A percentile compares a stretch with the other conserved stretches of the same genome.
Conservation (phyloP, 2,797 vertebrate genomes). For the Cossypha caffra region DNA sequence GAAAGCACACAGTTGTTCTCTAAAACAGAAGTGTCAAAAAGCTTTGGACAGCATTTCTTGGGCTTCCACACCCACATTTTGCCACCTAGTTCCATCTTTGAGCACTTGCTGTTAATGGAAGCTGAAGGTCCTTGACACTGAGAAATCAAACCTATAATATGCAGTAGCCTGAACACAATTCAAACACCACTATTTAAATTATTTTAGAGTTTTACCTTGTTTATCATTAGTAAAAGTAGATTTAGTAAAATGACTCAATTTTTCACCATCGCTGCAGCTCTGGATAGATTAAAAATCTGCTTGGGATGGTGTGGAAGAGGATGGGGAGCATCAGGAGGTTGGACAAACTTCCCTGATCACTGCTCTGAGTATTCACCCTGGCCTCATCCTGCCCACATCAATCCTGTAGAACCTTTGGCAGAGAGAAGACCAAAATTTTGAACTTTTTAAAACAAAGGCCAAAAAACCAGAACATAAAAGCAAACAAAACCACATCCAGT, state of each 20-base stretch:
- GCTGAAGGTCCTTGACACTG: neutral
- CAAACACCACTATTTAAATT: neutral
- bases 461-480: neutral
- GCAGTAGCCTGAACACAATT: neutral
- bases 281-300: neutral
- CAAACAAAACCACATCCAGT: neutral
- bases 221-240: neutral
- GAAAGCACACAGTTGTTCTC: neutral
- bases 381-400: neutral
- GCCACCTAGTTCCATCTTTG: neutral
- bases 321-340: neutral
- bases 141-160: rapidly evolving
- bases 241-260: neutral
- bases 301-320: neutral
- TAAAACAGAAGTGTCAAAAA: neutral
- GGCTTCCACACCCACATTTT: neutral
- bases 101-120: neutral
- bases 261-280: neutral
- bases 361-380: neutral
- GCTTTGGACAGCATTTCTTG: neutral
- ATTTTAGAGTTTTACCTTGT: neutral
- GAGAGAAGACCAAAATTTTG: neutral
- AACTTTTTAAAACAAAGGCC: neutral
- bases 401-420: neutral
- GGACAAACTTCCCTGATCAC: neutral